Evolutionary conservation across 2,113 vertebrate species (phyloP), one percentile per base, ranked within the genome.

Genomic region (Pongo abelii): DNA sequence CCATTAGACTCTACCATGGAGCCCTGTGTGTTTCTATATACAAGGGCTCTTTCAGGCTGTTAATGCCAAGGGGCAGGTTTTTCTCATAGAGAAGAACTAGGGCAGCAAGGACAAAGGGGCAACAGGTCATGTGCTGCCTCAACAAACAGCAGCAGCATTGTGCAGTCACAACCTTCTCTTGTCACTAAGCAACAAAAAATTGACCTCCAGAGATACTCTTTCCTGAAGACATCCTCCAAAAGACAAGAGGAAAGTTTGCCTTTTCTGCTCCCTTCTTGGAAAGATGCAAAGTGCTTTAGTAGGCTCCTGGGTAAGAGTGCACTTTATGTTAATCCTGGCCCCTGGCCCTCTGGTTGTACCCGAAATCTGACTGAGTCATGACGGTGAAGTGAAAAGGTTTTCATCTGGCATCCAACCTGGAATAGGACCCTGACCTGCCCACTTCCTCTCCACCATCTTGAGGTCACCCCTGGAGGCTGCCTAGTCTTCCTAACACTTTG

Each of bases 101-200:
- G 96, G 78, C 72, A 75, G 43, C 61, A 92, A 97, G 86, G 40
- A 96, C 64, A 92, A 59, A 92, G 52, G 18, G 9, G 48, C 27
- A 74, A 30, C n/a, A 80, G 91, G 46, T 64, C 23, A 20, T 61
- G 23, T 23, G 25, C 74, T 91, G 32, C 84, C 96, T 94, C 67
- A 88, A 93, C 70, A 96, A 97, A 79, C 69, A 77, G 69, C 50
- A 93, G 95, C 92, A 93, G 94, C 92, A 97, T 97, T 97, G 84
- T 97, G 96, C 59, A 89, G 94, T 97, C 98, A 98, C 93, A 93
- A 93, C 64, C 84, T 96, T 90, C 84, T 57, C 55, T 87, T 78
- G 97, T 98, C 94, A 90, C 98, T 97, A 98, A 98, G 98, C 98
- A 98, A 98, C 98, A 77, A 48, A n/a, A 86, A 94, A 38, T 35